Base-by-base conservation (phyloP, 2,113 vertebrate genomes). In the Morone saxatilis region DNA sequence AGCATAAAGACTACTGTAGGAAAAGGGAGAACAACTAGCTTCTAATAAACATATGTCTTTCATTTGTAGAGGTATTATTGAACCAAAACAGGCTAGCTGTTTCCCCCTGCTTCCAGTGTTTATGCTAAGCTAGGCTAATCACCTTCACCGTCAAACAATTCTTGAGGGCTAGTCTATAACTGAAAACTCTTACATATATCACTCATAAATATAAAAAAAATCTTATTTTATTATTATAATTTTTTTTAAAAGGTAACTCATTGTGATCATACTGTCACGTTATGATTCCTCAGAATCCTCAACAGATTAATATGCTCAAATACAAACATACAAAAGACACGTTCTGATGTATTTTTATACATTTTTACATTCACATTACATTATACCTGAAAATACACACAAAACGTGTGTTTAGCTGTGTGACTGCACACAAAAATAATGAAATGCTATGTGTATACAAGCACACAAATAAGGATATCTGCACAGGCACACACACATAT, bases 91-190 rank as follows among this genome's bases (percentile, higher is more conserved):
- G 2, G 63, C 41, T 25, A 66, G n/a, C 36, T 6, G 6, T 14
- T 31, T 48, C 1, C 14, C 6, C 4, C 4, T 31, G 22, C 7
- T 14, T 75, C 20, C 8, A 61, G 43, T 36, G 5, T 20, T 36
- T 13, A 65, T 40, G 78, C 41, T 80, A 80, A 51, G 50, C 25
- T 22, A 65, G 38, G 78, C 50, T 80, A 65, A 71, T 45, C 5
- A 20, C 16, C 41, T 31, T 31, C 31, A 31, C 31, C 31, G 31
- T 31, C 31, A 31, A 31, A 31, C 31, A 31, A 31, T 31, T 31
- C 31, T 31, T 31, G 31, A 31, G 31, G 31, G 31, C 31, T 31
- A 31, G 31, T 2, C 31, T 31, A 31, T 60, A 38, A 16, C 2
- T 7, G 19, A 54, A 5, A 31, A 31, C 31, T 31, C 31, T 31